A percentile compares a stretch with the other conserved stretches of the same genome.
phyloP scores from a whole-genome alignment of 2,888 invertebrate species.

The Ophion obscuratus region DNA sequence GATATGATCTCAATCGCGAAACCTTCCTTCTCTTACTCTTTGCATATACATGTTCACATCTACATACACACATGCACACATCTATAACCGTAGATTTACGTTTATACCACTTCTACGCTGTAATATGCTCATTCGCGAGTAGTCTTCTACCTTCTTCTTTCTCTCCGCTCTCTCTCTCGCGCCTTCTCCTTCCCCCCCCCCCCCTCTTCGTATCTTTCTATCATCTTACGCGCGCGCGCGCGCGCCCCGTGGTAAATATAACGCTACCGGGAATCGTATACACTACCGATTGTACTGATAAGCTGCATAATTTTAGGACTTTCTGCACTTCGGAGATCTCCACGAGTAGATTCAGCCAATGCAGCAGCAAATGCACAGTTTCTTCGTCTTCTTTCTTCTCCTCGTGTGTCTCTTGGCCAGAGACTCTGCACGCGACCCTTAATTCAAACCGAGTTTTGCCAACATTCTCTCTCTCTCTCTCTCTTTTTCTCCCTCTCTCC shows the following conservation, averaged over 20 bases:
- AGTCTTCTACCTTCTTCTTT: constrained; percentile 39
- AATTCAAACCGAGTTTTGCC: constrained; percentile 42
- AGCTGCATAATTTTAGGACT: constrained; percentile 78
- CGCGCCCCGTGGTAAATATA: constrained; percentile 75
- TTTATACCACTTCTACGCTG: constrained; percentile 47
- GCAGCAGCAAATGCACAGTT: constrained; percentile 35
- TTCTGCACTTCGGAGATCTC: constrained; percentile 75
- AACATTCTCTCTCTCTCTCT: constrained; percentile 36
- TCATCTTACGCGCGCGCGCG: constrained; percentile 60
- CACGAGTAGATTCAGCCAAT: constrained; percentile 56
- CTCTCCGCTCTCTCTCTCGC: constrained; percentile 17
- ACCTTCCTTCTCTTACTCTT: constrained; percentile 40
- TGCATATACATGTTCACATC: constrained; percentile 32
- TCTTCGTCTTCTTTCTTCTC: constrained; percentile 36
- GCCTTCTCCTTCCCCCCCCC: constrained; percentile 30
- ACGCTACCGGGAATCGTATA: constrained; percentile 77
- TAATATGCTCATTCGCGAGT: constrained; percentile 62
- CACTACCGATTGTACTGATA: constrained; percentile 76
- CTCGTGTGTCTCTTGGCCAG: constrained; percentile 31
- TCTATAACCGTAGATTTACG: constrained; percentile 43
- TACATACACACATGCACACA: constrained; percentile 19
- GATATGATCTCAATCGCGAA: constrained; percentile 77
- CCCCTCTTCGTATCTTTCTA: constrained; percentile 58
- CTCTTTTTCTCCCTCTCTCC: constrained; percentile 45
- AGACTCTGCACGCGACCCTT: constrained; percentile 57